Percentiles rank a stretch among this genome's conserved stretches.
phyloP scores from a whole-genome alignment of 37 sponge, comb jelly and placozoan species.

The Aplysina aerophoba region DNA sequence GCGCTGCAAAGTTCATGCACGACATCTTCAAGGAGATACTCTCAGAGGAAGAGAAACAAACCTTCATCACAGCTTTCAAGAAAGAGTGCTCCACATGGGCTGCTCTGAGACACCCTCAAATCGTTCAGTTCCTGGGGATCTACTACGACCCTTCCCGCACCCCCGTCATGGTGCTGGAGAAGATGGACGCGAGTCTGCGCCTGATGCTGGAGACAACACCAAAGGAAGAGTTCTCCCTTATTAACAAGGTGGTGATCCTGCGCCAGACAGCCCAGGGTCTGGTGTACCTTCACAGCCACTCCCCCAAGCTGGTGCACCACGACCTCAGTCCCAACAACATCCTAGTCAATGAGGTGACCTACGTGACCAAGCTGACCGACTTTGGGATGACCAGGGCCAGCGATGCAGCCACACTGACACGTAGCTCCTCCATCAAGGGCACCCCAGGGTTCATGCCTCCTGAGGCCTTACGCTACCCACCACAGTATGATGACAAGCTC shows the following conservation, averaged over 20 bases:
- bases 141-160: background rate
- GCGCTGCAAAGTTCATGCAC: slow-evolving; percentile 4
- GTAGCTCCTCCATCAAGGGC: background rate
- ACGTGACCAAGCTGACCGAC: background rate
- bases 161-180: background rate
- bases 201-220: background rate
- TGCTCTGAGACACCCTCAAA: background rate
- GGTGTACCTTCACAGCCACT: background rate
- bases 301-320: background rate
- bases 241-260: background rate
- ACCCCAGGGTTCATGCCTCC: background rate
- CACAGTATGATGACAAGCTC: background rate
- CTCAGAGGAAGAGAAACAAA: background rate
- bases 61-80: background rate
- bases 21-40: background rate
- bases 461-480: background rate
- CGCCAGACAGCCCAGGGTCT: background rate
- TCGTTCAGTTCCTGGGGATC: background rate
- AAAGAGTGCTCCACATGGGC: background rate
- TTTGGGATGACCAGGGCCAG: background rate
- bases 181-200: background rate
- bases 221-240: background rate
- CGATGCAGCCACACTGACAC: background rate
- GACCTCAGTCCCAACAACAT: background rate
- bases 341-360: background rate